A percentile compares a stretch with the other conserved stretches of the same genome.
Evolutionary conservation across 2,797 vertebrate genomes (phyloP).

Genomic region (Amblyopsis hoosieri): DNA sequence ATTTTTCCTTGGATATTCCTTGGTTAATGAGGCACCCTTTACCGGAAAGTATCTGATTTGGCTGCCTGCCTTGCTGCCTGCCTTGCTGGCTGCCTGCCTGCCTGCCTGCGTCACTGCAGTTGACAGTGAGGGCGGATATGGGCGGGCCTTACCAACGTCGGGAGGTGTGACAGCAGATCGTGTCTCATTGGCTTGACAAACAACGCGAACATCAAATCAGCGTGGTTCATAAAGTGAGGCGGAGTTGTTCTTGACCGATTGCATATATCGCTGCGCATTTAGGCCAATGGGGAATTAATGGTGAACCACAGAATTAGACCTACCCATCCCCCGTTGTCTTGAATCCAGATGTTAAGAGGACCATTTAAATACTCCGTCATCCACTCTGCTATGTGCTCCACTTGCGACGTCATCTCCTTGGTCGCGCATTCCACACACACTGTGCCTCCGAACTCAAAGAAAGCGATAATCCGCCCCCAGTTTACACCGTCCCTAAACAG

Average conservation of each 20-base stretch:
- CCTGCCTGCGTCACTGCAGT: conserved; percentile 42
- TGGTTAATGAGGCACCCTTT: conserved; percentile 7
- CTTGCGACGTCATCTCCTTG: conserved; percentile 89
- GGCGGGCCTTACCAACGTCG: conserved; percentile 52
- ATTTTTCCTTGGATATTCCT: neutral
- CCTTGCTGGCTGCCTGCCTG: too few relatives aligned
- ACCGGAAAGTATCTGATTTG: conserved; percentile 26
- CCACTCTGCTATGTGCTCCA: conserved; percentile 92
- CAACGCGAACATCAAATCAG: conserved; percentile 57
- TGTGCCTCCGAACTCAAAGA: conserved; percentile 96
- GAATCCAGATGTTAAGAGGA: conserved; percentile 94
- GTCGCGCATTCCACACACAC: conserved; percentile 95
- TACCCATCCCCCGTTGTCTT: conserved; percentile 99
- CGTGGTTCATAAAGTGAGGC: conserved; percentile 7
- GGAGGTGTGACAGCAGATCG: conserved; percentile 75
- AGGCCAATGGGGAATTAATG: conserved; percentile 23
- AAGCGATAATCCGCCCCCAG: conserved; percentile 98
- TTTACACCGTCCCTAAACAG: conserved; percentile 97
- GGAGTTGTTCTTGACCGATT: conserved; percentile 21
- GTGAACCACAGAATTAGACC: conserved; percentile 66
- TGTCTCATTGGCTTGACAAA: conserved; percentile 68
- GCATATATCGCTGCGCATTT: conserved; percentile 26
- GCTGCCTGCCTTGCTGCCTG: conserved; percentile 28
- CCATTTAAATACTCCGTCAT: conserved; percentile 98
- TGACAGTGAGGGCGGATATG: conserved; percentile 33